phyloP scores from a whole-genome alignment of 2,113 vertebrate genomes.

The Falco punctatus region DNA sequence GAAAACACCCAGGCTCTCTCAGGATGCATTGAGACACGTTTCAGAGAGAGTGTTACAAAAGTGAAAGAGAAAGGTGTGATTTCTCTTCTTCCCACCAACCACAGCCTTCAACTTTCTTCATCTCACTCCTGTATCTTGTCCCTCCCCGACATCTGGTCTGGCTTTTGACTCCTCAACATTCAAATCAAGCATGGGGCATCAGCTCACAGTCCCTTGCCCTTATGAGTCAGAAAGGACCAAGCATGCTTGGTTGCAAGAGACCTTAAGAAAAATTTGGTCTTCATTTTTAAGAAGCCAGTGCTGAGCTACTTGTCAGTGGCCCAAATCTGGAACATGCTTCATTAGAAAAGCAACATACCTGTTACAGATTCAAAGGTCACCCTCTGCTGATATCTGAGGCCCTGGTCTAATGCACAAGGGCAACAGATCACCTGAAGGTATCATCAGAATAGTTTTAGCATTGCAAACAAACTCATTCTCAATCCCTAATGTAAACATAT shows the following conservation, averaged over 20 bases:
- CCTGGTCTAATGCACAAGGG: neutral
- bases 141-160: neutral
- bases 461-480: neutral
- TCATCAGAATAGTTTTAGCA: neutral
- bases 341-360: neutral
- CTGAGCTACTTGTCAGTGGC: neutral
- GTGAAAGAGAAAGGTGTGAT: neutral
- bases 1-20: neutral
- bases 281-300: neutral
- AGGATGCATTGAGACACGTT: neutral
- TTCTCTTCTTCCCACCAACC: neutral
- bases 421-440: neutral
- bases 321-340: neutral
- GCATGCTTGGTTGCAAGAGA: fast-evolving
- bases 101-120: neutral
- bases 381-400: neutral
- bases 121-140: neutral
- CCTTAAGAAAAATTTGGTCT: neutral
- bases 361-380: neutral
- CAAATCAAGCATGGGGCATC: neutral
- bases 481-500: neutral
- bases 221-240: neutral
- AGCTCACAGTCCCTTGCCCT: neutral
- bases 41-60: neutral
- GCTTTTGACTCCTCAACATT: neutral